These are phyloP conservation scores for Halyomorpha halys DNA, from an alignment of 1,140 invertebrate genomes.

Conservation along the genomic window DNA sequence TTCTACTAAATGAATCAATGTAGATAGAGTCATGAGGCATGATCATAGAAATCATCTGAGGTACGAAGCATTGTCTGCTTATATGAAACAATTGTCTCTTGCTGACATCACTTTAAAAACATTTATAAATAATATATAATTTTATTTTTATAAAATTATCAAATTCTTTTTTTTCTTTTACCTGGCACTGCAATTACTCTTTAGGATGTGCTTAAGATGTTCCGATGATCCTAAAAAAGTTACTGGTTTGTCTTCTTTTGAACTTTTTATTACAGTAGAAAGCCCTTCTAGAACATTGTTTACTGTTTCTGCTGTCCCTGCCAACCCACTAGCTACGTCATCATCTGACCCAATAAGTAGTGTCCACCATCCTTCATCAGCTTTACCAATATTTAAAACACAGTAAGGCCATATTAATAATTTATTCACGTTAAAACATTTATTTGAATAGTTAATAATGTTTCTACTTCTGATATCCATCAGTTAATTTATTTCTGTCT, in stretches of 20 bases:
- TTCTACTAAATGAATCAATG: constrained; percentile 44
- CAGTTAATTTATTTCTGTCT: too few species aligned
- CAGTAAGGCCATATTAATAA: neutral
- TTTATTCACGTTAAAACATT: neutral
- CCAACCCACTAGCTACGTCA: constrained; percentile 42
- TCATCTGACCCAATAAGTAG: constrained; percentile 51
- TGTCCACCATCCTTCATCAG: constrained; percentile 55
- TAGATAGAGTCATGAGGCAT: constrained; percentile 51
- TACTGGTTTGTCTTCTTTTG: constrained; percentile 43
- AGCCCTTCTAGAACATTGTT: constrained; percentile 50
- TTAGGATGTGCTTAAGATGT: constrained; percentile 54
- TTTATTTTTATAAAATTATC: neutral
- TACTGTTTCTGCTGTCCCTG: constrained; percentile 53
- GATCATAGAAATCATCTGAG: constrained; percentile 49
- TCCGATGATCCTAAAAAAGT: constrained; percentile 57
- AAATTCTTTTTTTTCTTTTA: constrained; percentile 4
- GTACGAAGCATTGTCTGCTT: constrained; percentile 56
- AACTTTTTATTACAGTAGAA: constrained; percentile 51
- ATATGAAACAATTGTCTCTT: constrained; percentile 55
- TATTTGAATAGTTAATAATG: neutral
- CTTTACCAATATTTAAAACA: constrained; percentile 35
- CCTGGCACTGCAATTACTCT: constrained; percentile 52
- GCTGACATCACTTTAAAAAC: constrained; percentile 26
- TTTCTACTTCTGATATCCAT: neutral
- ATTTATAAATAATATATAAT: neutral